Evolutionary conservation across 2,888 invertebrate species (phyloP), one percentile per base, ranked within the genome.

Genomic region (Tipula confusa): DNA sequence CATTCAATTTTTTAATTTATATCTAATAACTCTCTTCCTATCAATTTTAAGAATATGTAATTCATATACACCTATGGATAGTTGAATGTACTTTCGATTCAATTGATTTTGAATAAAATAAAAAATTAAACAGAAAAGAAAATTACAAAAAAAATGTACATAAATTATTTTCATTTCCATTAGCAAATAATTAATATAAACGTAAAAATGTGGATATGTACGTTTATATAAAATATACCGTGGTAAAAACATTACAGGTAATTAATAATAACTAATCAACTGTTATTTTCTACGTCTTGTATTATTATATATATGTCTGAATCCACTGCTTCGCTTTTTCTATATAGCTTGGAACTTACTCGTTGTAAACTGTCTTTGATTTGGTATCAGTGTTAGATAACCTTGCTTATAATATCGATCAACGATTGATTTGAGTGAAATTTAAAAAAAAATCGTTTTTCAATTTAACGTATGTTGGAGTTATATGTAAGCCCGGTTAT

Each of bases 211-310:
- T 38, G 13, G 3, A 64, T 24, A 64, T 64, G 24, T 1, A 9
- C 13, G 24, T n/a, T n/a, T n/a, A n/a, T n/a, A n/a, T n/a, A n/a
- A n/a, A 9, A 64, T 64, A 24, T 64, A 64, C 18, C 64, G 24
- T 24, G 64, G 7, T 11, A 6, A 64, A 64, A 64, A 24, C 18
- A 64, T 64, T 64, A 64, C 24, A 24, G 18, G 64, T 24, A 64
- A 64, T 64, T 64, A 64, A 64, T 64, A 64, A 64, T 24, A 64
- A 64, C 64, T 64, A 64, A 64, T 64, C 64, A 64, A 64, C 48
- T 18, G 48, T 48, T 48, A 15, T 64, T 64, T 64, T 64, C 5
- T 24, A 64, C 64, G 6, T 43, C 43, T 43, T 64, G 18, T 11
- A 18, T 15, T 6, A 13, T n/a, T 48, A 48, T 24, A 9, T 9